A percentile compares a stretch with the other conserved stretches of the same genome.
Conservation (phyloP, 92 coral and sea anemone species). For the Parazoanthus darwini region DNA sequence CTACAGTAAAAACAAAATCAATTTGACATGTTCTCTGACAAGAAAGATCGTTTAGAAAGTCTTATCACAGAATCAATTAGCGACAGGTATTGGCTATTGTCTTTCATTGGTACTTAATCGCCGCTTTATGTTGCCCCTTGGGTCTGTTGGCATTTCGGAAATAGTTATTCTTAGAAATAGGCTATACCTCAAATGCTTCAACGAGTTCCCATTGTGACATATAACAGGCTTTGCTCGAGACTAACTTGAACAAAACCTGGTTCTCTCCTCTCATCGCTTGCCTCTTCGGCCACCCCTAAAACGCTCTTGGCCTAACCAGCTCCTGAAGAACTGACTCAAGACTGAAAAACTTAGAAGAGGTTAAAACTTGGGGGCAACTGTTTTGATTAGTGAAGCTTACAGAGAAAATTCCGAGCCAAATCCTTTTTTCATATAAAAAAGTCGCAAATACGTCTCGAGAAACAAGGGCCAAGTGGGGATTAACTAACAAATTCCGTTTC, state of each 20-base stretch:
- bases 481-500: background rate
- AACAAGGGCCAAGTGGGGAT: slow-evolving; percentile 39
- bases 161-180: slow-evolving; percentile 25
- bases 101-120: slow-evolving; percentile 23
- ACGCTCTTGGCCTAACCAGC: background rate
- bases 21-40: background rate
- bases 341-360: background rate
- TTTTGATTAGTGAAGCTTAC: background rate
- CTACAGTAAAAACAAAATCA: slow-evolving; percentile 1
- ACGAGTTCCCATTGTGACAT: slow-evolving; percentile 30
- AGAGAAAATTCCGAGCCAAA: background rate
- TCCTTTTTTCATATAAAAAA: background rate
- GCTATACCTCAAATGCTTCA: slow-evolving; percentile 15
- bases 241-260: background rate
- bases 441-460: background rate
- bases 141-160: slow-evolving; percentile 39
- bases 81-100: background rate
- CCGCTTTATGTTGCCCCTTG: slow-evolving; percentile 6
- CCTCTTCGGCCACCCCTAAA: slow-evolving; percentile 9
- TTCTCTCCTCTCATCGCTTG: slow-evolving; percentile 25
- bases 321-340: background rate
- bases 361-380: background rate
- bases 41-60: background rate
- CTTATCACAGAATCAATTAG: background rate
- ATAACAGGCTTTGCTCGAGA: slow-evolving; percentile 17